Base-by-base conservation (phyloP, 2,888 invertebrate species). In the Lacanobia wlatinum region DNA sequence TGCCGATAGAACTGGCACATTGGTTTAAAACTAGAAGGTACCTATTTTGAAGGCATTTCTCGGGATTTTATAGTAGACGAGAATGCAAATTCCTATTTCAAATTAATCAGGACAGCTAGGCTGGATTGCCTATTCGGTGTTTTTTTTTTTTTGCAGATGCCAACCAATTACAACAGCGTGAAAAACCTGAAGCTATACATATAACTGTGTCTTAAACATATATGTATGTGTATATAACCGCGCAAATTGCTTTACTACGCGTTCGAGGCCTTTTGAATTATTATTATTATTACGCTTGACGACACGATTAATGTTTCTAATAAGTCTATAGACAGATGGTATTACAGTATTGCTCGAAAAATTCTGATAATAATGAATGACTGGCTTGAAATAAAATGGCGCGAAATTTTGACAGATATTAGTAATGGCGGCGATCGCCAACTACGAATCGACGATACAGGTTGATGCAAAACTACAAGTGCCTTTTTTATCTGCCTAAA, bases 211-310 rank as follows among this genome's bases (percentile, higher is more conserved):
- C 21, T 53, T 70, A 73, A 63, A 78, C 60, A 66, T 75, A 61
- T 70, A 73, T 34, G 63, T 64, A 23, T 65, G 70, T 80, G 69
- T 72, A 69, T 72, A 76, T 63, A 85, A 88, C 82, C 84, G 83
- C 75, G 84, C 79, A 87, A 86, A 87, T 87, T 84, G 83, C 69
- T 89, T 87, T 83, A 87, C 82, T 84, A 86, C 83, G 86, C 84
- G 74, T 80, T 69, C 78, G 82, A 84, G 77, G 82, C 64, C 83
- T 82, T 82, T 78, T 69, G 63, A 85, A 80, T 83, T 78, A 83
- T 84, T 84, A 82, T 84, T 84, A 82, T 82, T 79, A 79, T 71
- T 77, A 84, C 70, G 82, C 83, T 77, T 87, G 69, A 76, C 77
- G 80, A 87, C 84, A 70, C 60, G 56, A 83, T 65, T 70, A 53